A percentile compares a stretch with the other conserved stretches of the same genome.
Conservation (phyloP, 2,888 invertebrate genomes). For the Drosophila leonis region DNA sequence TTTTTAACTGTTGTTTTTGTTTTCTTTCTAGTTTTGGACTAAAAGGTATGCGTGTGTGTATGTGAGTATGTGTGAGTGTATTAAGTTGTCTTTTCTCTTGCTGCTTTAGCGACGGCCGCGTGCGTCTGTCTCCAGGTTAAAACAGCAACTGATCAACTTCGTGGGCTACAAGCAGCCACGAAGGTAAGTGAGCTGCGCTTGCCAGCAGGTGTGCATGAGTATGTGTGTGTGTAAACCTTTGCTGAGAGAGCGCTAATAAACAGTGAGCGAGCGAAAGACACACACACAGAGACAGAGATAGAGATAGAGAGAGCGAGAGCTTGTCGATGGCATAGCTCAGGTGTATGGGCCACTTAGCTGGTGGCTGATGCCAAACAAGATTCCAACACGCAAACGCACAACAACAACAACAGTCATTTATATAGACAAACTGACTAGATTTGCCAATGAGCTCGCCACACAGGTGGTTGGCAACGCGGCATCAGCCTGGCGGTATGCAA, state of each 20-base stretch:
- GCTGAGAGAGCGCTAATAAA: constrained; percentile 19
- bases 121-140: constrained; percentile 66
- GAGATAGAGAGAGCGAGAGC: constrained; percentile 1
- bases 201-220: constrained; percentile 26
- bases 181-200: constrained; percentile 73
- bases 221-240: constrained; percentile 29
- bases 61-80: constrained; percentile 37
- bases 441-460: constrained; percentile 56
- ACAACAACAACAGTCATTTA: constrained; percentile 25
- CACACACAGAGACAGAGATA: background rate
- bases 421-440: constrained; percentile 28
- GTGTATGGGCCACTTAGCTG: constrained; percentile 59
- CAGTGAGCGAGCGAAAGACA: constrained; percentile 3
- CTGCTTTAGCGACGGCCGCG: constrained; percentile 54
- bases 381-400: constrained; percentile 75
- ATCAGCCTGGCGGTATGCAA: constrained; percentile 52
- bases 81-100: constrained; percentile 25
- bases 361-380: constrained; percentile 64
- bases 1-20: constrained; percentile 64
- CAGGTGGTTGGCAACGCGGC: constrained; percentile 56
- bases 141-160: constrained; percentile 72
- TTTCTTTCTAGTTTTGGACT: constrained; percentile 75
- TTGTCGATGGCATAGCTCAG: constrained; percentile 43
- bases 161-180: constrained; percentile 69
- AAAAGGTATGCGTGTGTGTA: constrained; percentile 45